phyloP scores from a whole-genome alignment of 2,113 vertebrate species.

The Okapia johnstoni region DNA sequence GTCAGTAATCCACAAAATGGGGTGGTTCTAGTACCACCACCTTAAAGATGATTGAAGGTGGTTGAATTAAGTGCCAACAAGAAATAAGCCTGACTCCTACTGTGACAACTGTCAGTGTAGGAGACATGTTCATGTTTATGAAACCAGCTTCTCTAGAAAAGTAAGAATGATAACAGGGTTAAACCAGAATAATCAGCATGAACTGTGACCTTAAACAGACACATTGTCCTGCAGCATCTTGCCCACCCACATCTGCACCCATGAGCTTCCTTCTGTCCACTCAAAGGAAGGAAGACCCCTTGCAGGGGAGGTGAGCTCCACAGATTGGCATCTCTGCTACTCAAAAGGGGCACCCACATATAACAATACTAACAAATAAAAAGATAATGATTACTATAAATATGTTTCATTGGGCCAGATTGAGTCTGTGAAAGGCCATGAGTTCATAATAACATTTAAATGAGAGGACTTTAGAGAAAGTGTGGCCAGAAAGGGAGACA shows the following conservation, averaged over 20 bases:
- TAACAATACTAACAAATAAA: background rate
- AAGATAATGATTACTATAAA: background rate
- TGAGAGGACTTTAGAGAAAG: background rate
- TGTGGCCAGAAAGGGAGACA: background rate
- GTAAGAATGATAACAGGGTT: background rate
- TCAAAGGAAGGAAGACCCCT: background rate
- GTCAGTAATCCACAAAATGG: background rate
- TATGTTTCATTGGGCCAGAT: background rate
- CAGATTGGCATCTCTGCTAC: background rate
- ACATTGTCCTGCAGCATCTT: background rate
- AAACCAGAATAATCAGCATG: background rate
- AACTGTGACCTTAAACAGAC: background rate
- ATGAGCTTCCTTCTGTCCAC: background rate
- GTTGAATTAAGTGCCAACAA: background rate
- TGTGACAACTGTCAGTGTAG: background rate
- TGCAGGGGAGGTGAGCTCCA: background rate
- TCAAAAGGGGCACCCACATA: background rate
- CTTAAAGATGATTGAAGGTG: background rate
- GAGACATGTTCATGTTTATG: background rate
- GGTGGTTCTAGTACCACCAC: background rate
- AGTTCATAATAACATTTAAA: background rate
- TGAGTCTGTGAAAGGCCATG: background rate
- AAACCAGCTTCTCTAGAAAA: background rate
- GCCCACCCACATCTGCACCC: background rate
- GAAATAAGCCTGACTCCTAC: background rate